phyloP scores from a whole-genome alignment of 1,140 invertebrate genomes.

The Habropoda laboriosa region DNA sequence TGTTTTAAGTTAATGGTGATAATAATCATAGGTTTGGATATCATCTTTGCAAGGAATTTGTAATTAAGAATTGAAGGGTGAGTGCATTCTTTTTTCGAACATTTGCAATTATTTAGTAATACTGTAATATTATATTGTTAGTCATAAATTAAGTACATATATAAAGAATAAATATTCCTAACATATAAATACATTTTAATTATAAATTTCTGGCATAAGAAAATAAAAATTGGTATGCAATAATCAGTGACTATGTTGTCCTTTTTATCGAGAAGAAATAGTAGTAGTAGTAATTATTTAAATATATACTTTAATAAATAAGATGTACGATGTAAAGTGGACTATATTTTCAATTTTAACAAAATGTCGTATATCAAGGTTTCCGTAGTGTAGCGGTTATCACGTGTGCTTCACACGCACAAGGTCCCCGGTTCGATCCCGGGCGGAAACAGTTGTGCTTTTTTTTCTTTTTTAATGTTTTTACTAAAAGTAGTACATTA shows the following conservation, averaged over 20 bases:
- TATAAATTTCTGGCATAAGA: too few species aligned
- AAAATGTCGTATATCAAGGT: not conserved
- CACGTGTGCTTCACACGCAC: slow-evolving; percentile 67
- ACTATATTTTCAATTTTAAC: not conserved
- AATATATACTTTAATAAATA: not conserved
- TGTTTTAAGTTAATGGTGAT: not conserved
- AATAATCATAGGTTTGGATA: not conserved
- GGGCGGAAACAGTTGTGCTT: slow-evolving; percentile 55
- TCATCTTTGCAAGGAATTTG: not conserved
- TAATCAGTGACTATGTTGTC: too few species aligned
- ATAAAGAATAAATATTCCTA: too few species aligned
- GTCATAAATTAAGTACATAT: too few species aligned
- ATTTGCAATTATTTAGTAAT: too few species aligned
- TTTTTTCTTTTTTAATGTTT: slow-evolving; percentile 17
- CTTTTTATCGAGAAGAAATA: too few species aligned
- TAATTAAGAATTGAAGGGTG: not conserved
- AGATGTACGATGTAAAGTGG: fast-evolving
- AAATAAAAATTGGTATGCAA: too few species aligned
- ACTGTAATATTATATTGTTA: too few species aligned
- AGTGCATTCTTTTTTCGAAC: not conserved
- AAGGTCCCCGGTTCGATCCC: slow-evolving; percentile 68
- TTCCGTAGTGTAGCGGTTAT: slow-evolving; percentile 69
- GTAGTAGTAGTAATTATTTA: not conserved
- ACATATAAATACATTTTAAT: too few species aligned
- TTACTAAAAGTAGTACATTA: not conserved